These are phyloP conservation scores for Adrianichthys oophorus DNA, from an alignment of 2,797 vertebrate species.

Conservation along the genomic window DNA sequence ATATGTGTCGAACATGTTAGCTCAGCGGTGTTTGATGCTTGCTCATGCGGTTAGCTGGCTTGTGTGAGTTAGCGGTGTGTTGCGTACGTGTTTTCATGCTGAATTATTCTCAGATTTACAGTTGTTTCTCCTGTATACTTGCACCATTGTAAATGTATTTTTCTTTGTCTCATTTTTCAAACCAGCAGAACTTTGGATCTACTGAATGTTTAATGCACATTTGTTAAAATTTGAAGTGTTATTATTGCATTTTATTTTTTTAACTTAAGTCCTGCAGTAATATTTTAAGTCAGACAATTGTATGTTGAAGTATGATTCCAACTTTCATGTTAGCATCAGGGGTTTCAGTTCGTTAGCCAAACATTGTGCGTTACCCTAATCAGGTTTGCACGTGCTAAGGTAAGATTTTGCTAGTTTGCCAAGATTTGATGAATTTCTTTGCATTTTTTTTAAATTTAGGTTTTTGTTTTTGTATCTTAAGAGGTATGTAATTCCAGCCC, in stretches of 20 bases:
- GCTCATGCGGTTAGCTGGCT: not conserved
- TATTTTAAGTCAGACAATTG: not conserved
- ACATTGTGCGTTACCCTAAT: too few relatives aligned
- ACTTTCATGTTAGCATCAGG: not conserved
- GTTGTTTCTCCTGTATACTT: constrained; percentile 8
- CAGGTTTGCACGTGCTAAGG: not conserved
- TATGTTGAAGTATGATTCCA: not conserved
- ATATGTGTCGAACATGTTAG: too few relatives aligned
- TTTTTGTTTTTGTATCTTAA: not conserved
- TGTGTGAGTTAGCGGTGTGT: not conserved
- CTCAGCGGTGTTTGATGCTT: too few relatives aligned
- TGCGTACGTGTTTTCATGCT: constrained; percentile 8
- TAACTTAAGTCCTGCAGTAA: not conserved
- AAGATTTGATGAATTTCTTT: not conserved
- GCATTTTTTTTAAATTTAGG: not conserved
- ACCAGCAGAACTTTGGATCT: constrained; percentile 12
- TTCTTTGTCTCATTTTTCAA: constrained; percentile 7
- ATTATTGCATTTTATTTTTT: not conserved
- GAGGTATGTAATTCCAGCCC: constrained; percentile 6
- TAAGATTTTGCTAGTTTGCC: not conserved
- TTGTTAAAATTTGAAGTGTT: constrained; percentile 4
- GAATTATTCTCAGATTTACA: constrained; percentile 13
- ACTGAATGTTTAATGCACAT: constrained; percentile 7
- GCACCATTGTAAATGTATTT: constrained; percentile 11
- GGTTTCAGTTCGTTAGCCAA: not conserved